phyloP scores from a whole-genome alignment of 2,113 vertebrate species.

The Telmatochromis brichardi region DNA sequence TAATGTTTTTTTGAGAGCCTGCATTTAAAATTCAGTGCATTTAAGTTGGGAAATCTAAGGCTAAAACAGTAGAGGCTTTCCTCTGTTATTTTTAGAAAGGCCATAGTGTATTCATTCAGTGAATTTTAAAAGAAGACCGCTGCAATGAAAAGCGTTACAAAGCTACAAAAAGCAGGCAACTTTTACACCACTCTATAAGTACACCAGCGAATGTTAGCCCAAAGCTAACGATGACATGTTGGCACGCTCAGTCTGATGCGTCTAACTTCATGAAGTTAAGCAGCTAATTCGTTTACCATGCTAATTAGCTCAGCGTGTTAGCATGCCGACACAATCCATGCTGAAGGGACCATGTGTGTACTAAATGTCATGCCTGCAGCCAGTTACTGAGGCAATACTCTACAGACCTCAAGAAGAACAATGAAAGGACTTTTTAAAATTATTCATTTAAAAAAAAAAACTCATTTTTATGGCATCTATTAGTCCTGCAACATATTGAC shows the following conservation, averaged over 20 bases:
- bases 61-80: neutral
- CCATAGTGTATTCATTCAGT: neutral
- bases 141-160: neutral
- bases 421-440: neutral
- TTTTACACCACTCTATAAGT: neutral
- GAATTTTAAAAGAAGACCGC: neutral
- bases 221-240: neutral
- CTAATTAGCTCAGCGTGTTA: neutral
- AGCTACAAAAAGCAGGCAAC: neutral
- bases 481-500: neutral
- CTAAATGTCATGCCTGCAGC: neutral
- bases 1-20: neutral
- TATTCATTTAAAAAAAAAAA: fast-evolving
- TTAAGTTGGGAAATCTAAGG: neutral
- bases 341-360: neutral
- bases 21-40: neutral
- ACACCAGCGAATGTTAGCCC: neutral
- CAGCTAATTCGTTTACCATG: neutral
- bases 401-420: neutral
- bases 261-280: neutral
- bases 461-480: neutral
- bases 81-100: neutral
- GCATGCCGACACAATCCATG: neutral
- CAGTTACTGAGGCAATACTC: neutral
- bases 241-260: neutral